Percentiles rank a stretch among this genome's conserved stretches.
Conservation (phyloP, 2,888 invertebrate species). For the Holacanthella duospinosa region DNA sequence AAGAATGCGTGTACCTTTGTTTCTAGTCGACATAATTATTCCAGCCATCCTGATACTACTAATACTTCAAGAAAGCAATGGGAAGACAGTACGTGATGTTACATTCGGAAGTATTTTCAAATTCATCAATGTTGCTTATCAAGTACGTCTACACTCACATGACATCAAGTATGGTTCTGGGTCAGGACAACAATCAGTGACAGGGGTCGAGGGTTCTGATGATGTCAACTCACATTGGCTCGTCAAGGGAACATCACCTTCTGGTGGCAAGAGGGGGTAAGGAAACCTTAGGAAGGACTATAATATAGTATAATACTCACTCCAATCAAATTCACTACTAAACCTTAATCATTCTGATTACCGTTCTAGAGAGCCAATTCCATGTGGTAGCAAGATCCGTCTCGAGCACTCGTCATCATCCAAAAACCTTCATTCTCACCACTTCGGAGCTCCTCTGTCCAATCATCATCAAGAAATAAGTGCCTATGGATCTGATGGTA, state of each 20-base stretch:
- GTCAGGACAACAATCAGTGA: conserved; percentile 97
- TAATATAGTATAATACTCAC: background rate
- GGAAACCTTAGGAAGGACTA: conserved; percentile 18
- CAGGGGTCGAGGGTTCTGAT: conserved; percentile 79
- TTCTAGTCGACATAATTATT: no score
- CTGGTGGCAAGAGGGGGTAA: conserved; percentile 66
- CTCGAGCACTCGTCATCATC: conserved; percentile 80
- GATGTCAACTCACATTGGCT: conserved; percentile 96
- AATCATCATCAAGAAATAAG: conserved; percentile 91
- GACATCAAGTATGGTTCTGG: conserved; percentile 99
- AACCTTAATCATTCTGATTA: background rate
- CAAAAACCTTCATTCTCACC: conserved; percentile 93
- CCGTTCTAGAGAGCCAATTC: conserved; percentile 60
- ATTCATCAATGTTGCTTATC: conserved; percentile 71
- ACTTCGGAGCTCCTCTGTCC: conserved; percentile 87
- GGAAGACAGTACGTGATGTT: conserved; percentile 61
- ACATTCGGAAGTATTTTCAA: conserved; percentile 92
- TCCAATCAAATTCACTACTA: no score
- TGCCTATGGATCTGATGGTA: conserved; percentile 66
- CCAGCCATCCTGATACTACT: no score
- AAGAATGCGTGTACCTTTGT: no score
- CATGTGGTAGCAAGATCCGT: conserved; percentile 76
- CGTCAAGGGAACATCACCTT: conserved; percentile 59
- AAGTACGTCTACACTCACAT: conserved; percentile 85
- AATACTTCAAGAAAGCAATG: no score